Evolutionary conservation across 2,888 invertebrate genomes (phyloP), one percentile per base, ranked within the genome.

Genomic region (Rhagophthalmus giganteus): DNA sequence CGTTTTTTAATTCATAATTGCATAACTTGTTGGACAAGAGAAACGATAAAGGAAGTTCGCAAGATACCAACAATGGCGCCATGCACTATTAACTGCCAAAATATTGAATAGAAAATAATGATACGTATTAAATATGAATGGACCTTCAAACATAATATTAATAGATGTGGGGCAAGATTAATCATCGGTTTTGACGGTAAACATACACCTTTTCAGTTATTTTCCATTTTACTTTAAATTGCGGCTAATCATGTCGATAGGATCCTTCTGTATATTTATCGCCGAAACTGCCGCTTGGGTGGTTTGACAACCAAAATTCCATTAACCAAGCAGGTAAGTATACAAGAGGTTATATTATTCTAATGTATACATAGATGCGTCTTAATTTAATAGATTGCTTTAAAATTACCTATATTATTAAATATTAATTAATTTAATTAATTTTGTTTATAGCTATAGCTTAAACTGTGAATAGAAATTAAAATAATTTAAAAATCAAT

Each of bases 31-130:
- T 7, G 7, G 20, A 20, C 7, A 3, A 20, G 20, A 20, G 4
- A 20, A 20, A 20, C 7, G 7, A 20, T 20, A 7, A 5, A 20
- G 20, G 3, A 20, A 20, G 27, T 30, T 45, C 30, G 28, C 10
- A 26, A 40, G 30, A 34, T 53, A 60, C 60, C 57, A 60, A 57
- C 55, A 35, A 32, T 57, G 65, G 64, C 64, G 64, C 64, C 62
- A 55, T 54, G 45, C 48, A 48, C 50, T 59, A 64, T 61, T 64
- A 62, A 59, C 62, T 62, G 62, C 64, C 62, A 65, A 65, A 65
- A 62, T 57, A 62, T 56, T 60, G 57, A 63, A 64, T 55, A 55
- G 56, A 13, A 52, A 58, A 53, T 64, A 62, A 62, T 64, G 60
- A 64, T 57, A 60, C 51, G 59, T 59, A 60, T 59, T 60, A 56